These are phyloP conservation scores for Pseudochromis fuscus DNA, from an alignment of 2,797 vertebrate species.

Conservation along the genomic window DNA sequence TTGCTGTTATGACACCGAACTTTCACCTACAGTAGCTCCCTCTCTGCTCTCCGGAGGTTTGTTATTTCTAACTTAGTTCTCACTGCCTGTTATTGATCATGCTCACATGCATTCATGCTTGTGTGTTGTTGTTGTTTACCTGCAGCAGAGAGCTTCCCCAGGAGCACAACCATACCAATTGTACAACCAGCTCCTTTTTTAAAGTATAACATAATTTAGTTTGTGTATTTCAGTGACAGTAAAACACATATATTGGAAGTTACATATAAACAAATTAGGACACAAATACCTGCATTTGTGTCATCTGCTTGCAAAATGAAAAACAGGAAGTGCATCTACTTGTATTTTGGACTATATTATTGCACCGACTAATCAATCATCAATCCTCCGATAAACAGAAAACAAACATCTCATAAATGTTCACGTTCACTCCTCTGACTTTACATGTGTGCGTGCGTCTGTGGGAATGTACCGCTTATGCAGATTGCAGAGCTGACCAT, in stretches of 20 bases:
- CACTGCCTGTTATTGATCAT: conserved; percentile 38
- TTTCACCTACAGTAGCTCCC: conserved; percentile 5
- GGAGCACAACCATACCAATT: not conserved
- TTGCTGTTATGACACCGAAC: conserved; percentile 1
- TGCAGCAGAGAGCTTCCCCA: not conserved
- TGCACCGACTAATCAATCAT: not conserved
- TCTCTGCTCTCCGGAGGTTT: conserved; percentile 16
- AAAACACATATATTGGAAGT: too few species aligned
- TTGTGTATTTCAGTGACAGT: not conserved
- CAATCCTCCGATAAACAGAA: conserved; percentile 17
- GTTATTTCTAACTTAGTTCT: not conserved
- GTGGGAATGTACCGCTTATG: conserved; percentile 43
- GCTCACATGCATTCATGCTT: conserved; percentile 29
- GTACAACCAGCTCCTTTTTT: not conserved
- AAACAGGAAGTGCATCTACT: too few species aligned
- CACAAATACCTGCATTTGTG: too few species aligned
- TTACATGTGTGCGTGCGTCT: conserved; percentile 19
- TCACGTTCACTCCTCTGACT: conserved; percentile 17
- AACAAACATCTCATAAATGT: conserved; percentile 23
- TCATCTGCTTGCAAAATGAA: too few species aligned
- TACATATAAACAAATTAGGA: too few species aligned
- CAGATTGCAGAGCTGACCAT: conserved; percentile 55
- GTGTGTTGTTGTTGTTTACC: conserved; percentile 18
- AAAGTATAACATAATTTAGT: not conserved
- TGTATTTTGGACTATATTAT: too few species aligned